Evolutionary conservation across 92 coral and sea anemone genomes (phyloP), one percentile per base, ranked within the genome.

Genomic region (Blastomussa wellsi): DNA sequence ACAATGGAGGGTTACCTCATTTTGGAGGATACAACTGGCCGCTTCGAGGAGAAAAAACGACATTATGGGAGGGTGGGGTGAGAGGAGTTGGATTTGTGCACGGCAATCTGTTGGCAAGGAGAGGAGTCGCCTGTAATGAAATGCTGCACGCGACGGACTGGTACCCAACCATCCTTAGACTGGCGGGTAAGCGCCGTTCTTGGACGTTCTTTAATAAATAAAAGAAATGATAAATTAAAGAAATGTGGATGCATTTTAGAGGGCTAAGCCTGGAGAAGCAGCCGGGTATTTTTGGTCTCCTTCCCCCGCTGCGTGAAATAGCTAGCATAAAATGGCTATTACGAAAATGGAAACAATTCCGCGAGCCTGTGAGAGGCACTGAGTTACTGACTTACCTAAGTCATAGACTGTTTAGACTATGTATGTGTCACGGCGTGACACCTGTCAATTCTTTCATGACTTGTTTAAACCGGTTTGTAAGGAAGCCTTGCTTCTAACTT

Each of bases 11-110:
- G 7, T 29, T 74, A 8, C 91, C 91, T 32, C 0, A 3, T 22
- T 44, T 22, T 1, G 95, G 95, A 53, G 95, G 95, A 19, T 93
- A 76, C 60, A 90, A 93, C 74, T 93, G 95, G 95, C 93, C 93
- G 0, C 92, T 93, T 32, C 91, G 95, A 7, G 93, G 95, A 51
- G 68, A 36, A 75, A 93, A 93, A 82, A 84, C 74, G n/a, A 88
- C 95, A 12, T 76, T 91, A 1, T 91, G 94, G 94, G 92, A 91
- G 84, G 92, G 94, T 81, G 92, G 92, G 82, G 90, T 79, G n/a
- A 89, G 86, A 81, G 94, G 92, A 60, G 88, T 84, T 31, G 92
- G 82, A 57, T 91, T 91, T 85, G 94, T 91, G 11, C 82, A 85
- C 55, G 94, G 94, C 7, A 79, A 79, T 39, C 51, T 88, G 75